phyloP scores from a whole-genome alignment of 2,113 vertebrate species.

The Xyrauchen texanus region DNA sequence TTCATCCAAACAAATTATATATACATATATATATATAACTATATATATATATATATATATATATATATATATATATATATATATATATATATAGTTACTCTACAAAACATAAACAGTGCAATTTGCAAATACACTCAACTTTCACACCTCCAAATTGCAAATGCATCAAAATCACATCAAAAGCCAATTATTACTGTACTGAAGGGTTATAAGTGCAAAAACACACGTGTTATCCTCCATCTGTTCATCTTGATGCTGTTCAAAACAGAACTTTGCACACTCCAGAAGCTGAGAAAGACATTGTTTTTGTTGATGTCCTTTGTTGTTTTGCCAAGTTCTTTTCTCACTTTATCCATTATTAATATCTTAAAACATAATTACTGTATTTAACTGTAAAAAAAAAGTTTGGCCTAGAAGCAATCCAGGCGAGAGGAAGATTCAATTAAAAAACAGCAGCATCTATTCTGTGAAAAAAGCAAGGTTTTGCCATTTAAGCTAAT shows the following conservation, averaged over 20 bases:
- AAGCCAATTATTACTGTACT: constrained; percentile 7
- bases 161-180: constrained; percentile 20
- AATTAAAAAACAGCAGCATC: constrained; percentile 19
- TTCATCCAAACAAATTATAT: too few relatives aligned
- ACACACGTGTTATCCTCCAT: constrained; percentile 1
- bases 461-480: too few relatives aligned
- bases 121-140: too few relatives aligned
- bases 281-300: not conserved
- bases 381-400: constrained; percentile 32
- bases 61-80: too few relatives aligned
- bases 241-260: not conserved
- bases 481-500: too few relatives aligned
- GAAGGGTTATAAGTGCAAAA: not conserved
- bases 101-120: too few relatives aligned
- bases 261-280: constrained; percentile 20
- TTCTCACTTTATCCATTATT: constrained; percentile 41
- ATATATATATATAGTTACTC: too few relatives aligned
- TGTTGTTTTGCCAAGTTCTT: constrained; percentile 14
- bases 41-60: too few relatives aligned
- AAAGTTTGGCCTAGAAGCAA: constrained; percentile 20
- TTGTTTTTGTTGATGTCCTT: not conserved
- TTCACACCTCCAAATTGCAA: too few relatives aligned
- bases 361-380: constrained; percentile 30
- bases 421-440: constrained; percentile 30
- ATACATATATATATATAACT: too few relatives aligned